Base-by-base conservation (phyloP, 2,888 invertebrate genomes). In the Pandemis corylana region DNA sequence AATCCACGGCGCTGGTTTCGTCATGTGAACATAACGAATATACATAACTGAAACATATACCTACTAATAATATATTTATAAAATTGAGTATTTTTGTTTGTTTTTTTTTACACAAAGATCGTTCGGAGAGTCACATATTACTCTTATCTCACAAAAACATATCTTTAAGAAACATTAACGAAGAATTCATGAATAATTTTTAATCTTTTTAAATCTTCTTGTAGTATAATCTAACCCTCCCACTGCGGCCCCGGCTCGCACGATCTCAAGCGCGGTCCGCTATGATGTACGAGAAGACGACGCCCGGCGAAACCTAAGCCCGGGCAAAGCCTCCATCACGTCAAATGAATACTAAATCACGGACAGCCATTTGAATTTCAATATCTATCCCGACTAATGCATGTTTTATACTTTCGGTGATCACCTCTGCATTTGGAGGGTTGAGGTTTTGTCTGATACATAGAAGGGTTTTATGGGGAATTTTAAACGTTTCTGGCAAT, bases 321-420 rank as follows among this genome's bases (percentile, higher is more conserved):
- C 90, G 85, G 87, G 90, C 87, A 90, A 92, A 92, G 93, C 94
- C 92, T 92, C 92, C 91, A 91, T 92, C 93, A 90, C 93, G 90
- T 92, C 94, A 93, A 93, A 94, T 93, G 94, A 94, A 94, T 94
- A 94, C 94, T 92, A 91, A 94, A 94, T 93, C 94, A 92, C 87
- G 90, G 85, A 81, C 82, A 89, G 87, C 92, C 88, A 92, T 93
- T 94, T 92, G 92, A 93, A 92, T 93, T 93, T 94, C 94, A 94
- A 94, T 94, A 93, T 93, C 91, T 90, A 89, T 85, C 84, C 81
- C 79, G 78, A 82, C 83, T 87, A 87, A 89, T 87, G 84, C 81
- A 78, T 84, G 80, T 82, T 80, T 82, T 78, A 78, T 77, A 77
- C 77, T 59, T 64, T 49, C 67, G 68, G 53, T 53, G 76, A 71